Conservation (phyloP, 2,113 vertebrate species). For the Pterocles orientalis region DNA sequence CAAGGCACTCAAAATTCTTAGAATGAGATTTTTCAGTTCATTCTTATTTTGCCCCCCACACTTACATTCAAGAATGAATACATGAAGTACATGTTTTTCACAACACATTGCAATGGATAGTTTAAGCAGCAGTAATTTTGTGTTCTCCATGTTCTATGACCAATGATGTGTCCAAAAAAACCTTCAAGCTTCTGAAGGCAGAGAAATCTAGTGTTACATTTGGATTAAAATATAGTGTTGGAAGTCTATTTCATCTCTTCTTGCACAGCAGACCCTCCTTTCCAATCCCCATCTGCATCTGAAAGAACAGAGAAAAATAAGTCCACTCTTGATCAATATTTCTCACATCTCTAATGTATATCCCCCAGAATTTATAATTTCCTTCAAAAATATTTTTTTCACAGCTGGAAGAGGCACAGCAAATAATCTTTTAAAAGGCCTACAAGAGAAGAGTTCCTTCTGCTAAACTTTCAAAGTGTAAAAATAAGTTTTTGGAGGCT, state of each 20-base stretch:
- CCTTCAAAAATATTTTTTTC: neutral
- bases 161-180: neutral
- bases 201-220: neutral
- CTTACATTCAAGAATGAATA: neutral
- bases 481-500: neutral
- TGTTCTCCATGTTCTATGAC: neutral
- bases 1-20: neutral
- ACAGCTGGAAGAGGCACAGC: neutral
- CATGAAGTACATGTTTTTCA: neutral
- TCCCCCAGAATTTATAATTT: neutral
- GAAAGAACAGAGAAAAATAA: neutral
- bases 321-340: neutral
- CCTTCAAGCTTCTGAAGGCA: neutral
- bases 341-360: neutral
- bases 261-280: neutral
- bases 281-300: neutral
- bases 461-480: neutral
- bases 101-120: neutral
- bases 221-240: neutral
- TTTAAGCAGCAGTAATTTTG: neutral
- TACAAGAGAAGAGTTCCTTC: neutral
- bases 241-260: neutral
- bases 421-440: neutral
- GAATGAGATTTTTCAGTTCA: neutral
- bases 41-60: neutral